Percentiles rank a stretch among this genome's conserved stretches.
phyloP scores from a whole-genome alignment of 1,140 invertebrate species.

The Galendromus occidentalis region DNA sequence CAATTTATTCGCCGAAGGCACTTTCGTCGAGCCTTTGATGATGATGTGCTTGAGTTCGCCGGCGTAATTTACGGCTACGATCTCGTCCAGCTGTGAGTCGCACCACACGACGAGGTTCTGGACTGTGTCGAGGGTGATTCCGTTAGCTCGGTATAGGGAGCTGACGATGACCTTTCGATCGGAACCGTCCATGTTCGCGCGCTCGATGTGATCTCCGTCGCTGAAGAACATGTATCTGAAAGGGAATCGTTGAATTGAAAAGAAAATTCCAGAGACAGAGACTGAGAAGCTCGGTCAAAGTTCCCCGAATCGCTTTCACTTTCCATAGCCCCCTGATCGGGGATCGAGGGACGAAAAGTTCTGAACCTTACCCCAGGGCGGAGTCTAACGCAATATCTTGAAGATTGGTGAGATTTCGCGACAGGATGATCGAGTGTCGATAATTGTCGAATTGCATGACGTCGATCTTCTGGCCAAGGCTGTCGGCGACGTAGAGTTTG shows the following conservation, averaged over 20 bases:
- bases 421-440: slow-evolving; percentile 66
- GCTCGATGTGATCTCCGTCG: slow-evolving; percentile 64
- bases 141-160: slow-evolving; percentile 70
- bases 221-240: slow-evolving; percentile 66
- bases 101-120: slow-evolving; percentile 82
- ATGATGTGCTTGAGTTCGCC: slow-evolving; percentile 40
- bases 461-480: slow-evolving; percentile 72
- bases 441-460: slow-evolving; percentile 67
- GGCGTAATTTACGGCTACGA: slow-evolving; percentile 88
- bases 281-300: slow-evolving; percentile 11
- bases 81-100: slow-evolving; percentile 84
- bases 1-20: slow-evolving; percentile 62
- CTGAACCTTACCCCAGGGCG: slow-evolving; percentile 51
- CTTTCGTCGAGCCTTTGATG: slow-evolving; percentile 42
- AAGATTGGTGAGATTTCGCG: slow-evolving; percentile 72
- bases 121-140: slow-evolving; percentile 63
- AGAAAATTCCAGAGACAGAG: not conserved
- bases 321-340: not conserved
- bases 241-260: slow-evolving; percentile 14
- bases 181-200: slow-evolving; percentile 79
- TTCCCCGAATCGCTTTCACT: not conserved
- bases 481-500: slow-evolving; percentile 85
- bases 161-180: slow-evolving; percentile 59
- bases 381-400: slow-evolving; percentile 79
- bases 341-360: not conserved